Conservation (phyloP, 1,140 invertebrate species). For the Pseudomyrmex cubaensis region DNA sequence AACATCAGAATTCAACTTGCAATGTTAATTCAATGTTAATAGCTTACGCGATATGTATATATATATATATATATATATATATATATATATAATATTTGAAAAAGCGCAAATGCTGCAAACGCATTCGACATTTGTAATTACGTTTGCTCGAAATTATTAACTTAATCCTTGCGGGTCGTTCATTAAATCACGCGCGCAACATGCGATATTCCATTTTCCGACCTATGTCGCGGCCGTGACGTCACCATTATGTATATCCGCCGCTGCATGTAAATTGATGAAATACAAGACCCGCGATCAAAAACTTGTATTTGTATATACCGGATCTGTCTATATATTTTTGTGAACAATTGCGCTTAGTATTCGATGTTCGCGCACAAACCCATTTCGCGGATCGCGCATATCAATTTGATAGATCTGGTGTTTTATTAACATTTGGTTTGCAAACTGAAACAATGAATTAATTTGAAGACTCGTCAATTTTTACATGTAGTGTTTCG, state of each 20-base stretch:
- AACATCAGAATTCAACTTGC: constrained; percentile 10
- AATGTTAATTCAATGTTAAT: constrained; percentile 18
- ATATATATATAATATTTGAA: not conserved
- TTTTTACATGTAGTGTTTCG: not conserved
- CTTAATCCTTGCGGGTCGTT: constrained; percentile 27
- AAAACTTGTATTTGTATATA: constrained; percentile 25
- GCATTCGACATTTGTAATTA: constrained; percentile 31
- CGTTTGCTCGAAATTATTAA: constrained; percentile 37
- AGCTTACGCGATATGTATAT: not conserved
- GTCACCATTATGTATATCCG: not conserved
- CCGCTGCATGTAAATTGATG: constrained; percentile 16
- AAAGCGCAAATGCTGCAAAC: constrained; percentile 1
- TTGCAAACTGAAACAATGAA: constrained; percentile 17
- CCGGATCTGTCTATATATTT: not conserved
- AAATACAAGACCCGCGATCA: constrained; percentile 34
- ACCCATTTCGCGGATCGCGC: not conserved
- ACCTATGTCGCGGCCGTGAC: not conserved
- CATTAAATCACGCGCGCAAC: constrained; percentile 40
- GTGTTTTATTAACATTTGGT: constrained; percentile 23
- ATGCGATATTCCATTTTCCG: constrained; percentile 30
- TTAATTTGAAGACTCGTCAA: constrained; percentile 7
- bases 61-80: not conserved
- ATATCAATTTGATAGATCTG: not conserved
- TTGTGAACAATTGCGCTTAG: not conserved
- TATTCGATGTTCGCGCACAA: not conserved